Evolutionary conservation across 2,888 invertebrate species (phyloP).

Genomic region (Orthosia gothica): DNA sequence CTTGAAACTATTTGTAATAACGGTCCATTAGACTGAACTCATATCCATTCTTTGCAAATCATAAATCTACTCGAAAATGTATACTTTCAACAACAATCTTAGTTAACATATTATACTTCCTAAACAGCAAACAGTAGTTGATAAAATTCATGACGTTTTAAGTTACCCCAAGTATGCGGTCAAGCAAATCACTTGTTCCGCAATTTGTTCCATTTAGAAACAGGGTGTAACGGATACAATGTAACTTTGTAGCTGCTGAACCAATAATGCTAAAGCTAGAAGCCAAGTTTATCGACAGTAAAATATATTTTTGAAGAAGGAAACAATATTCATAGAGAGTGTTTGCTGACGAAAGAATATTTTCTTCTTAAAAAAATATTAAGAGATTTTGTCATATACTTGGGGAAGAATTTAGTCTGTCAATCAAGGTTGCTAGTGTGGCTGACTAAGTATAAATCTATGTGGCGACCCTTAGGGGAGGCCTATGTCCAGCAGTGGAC

Average conservation of each 20-base stretch:
- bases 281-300: neutral
- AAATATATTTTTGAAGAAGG: no score
- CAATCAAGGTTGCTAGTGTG: no score
- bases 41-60: neutral
- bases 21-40: no score
- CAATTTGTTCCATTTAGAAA: slow-evolving; percentile 18
- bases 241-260: neutral
- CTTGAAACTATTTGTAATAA: no score
- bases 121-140: neutral
- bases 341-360: no score
- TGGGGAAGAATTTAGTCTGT: no score
- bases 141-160: neutral
- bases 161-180: slow-evolving; percentile 19
- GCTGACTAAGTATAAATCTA: no score
- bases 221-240: slow-evolving; percentile 18
- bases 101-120: neutral
- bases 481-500: no score
- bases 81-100: neutral
- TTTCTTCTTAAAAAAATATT: no score
- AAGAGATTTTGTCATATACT: no score
- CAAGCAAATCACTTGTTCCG: slow-evolving; percentile 11
- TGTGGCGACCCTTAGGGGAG: no score
- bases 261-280: neutral
- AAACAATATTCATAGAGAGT: neutral
- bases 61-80: neutral